Conservation (phyloP, 2,113 vertebrate genomes). For the Periophthalmus modestus region DNA sequence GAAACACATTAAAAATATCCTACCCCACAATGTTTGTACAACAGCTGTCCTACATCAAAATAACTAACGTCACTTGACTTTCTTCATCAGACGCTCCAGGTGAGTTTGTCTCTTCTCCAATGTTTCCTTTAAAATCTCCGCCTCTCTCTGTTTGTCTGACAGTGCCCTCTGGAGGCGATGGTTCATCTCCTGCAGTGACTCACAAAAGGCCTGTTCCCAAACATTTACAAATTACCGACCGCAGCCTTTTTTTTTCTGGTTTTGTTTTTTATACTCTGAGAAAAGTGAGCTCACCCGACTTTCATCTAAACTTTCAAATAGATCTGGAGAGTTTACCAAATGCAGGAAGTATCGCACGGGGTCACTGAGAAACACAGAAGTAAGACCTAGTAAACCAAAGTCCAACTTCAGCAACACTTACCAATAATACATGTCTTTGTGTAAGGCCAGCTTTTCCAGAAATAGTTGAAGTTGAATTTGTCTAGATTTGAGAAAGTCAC, state of each 20-base stretch:
- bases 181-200: conserved; percentile 88
- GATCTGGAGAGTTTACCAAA: conserved; percentile 84
- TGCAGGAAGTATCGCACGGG: conserved; percentile 86
- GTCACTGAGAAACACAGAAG: conserved; percentile 69
- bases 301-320: conserved; percentile 89
- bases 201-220: conserved; percentile 83
- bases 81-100: conserved; percentile 79
- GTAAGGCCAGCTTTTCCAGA: conserved; percentile 86
- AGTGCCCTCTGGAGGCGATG: conserved; percentile 86
- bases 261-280: background rate
- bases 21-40: too few relatives aligned
- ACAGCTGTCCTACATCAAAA: background rate
- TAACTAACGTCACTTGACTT: conserved; percentile 69
- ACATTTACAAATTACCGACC: background rate
- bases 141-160: conserved; percentile 83
- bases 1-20: too few relatives aligned
- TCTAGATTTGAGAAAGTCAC: conserved; percentile 35
- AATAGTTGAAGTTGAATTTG: conserved; percentile 87
- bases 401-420: conserved; percentile 23
- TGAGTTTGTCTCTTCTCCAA: conserved; percentile 80
- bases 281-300: conserved; percentile 81
- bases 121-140: conserved; percentile 79
- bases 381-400: background rate
- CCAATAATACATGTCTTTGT: conserved; percentile 90
- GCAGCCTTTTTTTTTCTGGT: rapidly evolving